These are phyloP conservation scores for Maniola hyperantus DNA, from an alignment of 2,888 invertebrate genomes.

Conservation along the genomic window DNA sequence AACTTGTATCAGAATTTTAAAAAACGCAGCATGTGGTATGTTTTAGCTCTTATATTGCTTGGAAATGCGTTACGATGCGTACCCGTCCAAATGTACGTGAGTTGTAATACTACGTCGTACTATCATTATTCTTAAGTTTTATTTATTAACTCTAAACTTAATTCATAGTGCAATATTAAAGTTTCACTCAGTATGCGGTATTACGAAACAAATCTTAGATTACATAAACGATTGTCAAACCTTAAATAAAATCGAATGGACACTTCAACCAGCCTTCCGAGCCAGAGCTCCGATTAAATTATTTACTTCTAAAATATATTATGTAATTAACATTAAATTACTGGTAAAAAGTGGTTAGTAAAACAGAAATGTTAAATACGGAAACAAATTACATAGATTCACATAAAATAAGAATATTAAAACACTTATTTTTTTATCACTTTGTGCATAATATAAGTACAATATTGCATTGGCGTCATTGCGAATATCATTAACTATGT, in stretches of 20 bases:
- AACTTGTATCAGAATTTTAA: too few species aligned
- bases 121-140: conserved; percentile 5
- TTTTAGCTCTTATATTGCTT: not conserved
- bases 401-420: conserved; percentile 10
- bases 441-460: conserved; percentile 37
- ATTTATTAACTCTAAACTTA: conserved; percentile 21
- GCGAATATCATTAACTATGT: conserved; percentile 19
- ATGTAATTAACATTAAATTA: conserved; percentile 49
- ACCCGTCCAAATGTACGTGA: not conserved
- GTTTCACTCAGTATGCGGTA: conserved; percentile 31
- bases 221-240: conserved; percentile 35
- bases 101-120: not conserved
- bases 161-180: conserved; percentile 24
- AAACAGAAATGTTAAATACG: conserved; percentile 53
- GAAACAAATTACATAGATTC: conserved; percentile 20
- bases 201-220: conserved; percentile 28
- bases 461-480: conserved; percentile 33
- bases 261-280: conserved; percentile 73
- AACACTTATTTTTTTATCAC: conserved; percentile 18
- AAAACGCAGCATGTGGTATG: too few species aligned
- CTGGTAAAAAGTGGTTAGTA: conserved; percentile 38
- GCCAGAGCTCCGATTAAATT: conserved; percentile 54
- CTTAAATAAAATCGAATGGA: conserved; percentile 67
- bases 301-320: conserved; percentile 52
- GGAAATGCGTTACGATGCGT: not conserved